phyloP scores from a whole-genome alignment of 2,888 invertebrate species.

The Smittia aterrima region DNA sequence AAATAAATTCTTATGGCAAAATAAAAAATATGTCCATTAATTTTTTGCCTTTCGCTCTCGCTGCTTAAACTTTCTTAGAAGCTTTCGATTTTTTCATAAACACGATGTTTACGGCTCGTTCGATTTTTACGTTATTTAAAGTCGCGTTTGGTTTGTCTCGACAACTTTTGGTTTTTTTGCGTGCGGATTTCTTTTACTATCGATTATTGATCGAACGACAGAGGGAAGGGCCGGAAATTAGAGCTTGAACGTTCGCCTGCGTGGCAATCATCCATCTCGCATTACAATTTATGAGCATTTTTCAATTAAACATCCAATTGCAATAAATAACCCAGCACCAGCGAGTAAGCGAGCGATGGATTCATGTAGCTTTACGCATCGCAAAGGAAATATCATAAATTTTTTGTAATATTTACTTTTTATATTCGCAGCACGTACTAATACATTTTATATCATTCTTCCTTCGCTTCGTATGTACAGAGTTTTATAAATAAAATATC shows the following conservation, averaged over 20 bases:
- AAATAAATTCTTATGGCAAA: slow-evolving; percentile 40
- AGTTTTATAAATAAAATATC: slow-evolving; percentile 14
- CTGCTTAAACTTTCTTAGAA: neutral
- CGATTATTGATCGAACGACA: neutral
- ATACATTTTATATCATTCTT: slow-evolving; percentile 26
- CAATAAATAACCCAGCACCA: slow-evolving; percentile 37
- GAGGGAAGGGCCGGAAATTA: neutral
- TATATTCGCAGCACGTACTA: slow-evolving; percentile 41
- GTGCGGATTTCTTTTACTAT: neutral
- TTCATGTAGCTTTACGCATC: slow-evolving; percentile 18
- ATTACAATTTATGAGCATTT: slow-evolving; percentile 30
- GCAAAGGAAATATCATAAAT: slow-evolving; percentile 35
- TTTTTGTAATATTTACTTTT: slow-evolving; percentile 41
- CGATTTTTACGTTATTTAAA: slow-evolving; percentile 1
- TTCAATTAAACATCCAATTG: slow-evolving; percentile 32
- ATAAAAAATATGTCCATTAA: slow-evolving; percentile 30
- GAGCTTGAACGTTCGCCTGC: neutral
- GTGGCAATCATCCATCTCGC: neutral
- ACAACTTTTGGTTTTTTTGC: neutral
- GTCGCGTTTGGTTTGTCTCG: neutral
- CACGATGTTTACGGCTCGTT: neutral
- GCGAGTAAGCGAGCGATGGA: slow-evolving; percentile 18
- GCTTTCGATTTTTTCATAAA: neutral
- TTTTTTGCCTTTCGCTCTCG: neutral
- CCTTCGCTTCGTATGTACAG: neutral